phyloP scores from a whole-genome alignment of 2,888 invertebrate genomes.

The Isoperla grammatica region DNA sequence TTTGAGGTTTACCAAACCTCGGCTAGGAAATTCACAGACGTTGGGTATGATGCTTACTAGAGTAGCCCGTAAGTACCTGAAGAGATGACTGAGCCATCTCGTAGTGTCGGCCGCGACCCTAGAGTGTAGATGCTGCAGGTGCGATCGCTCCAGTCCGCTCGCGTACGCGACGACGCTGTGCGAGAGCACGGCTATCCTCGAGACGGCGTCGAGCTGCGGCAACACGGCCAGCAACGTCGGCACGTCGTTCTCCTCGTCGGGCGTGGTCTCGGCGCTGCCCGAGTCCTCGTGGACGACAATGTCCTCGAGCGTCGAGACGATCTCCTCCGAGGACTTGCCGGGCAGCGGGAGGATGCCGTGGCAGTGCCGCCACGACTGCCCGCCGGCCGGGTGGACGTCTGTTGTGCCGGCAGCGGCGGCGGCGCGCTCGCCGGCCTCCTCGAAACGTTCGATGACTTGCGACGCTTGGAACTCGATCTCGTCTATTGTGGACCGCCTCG shows the following conservation, averaged over 20 bases:
- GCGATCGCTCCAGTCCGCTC: conserved; percentile 71
- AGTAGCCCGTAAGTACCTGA: too few relatives aligned
- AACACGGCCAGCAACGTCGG: conserved; percentile 37
- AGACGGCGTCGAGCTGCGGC: conserved; percentile 43
- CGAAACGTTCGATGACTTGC: conserved; percentile 63
- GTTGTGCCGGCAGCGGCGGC: conserved; percentile 41
- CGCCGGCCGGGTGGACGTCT: conserved; percentile 14
- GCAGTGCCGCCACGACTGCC: conserved; percentile 31
- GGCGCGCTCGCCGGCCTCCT: conserved; percentile 53
- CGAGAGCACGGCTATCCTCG: conserved; percentile 66
- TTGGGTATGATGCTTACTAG: too few relatives aligned
- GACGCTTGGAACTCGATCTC: conserved; percentile 64
- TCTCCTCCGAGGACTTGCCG: conserved; percentile 47
- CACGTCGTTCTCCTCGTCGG: conserved; percentile 25
- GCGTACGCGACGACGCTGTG: conserved; percentile 84
- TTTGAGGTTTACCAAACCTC: too few relatives aligned
- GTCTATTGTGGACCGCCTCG: conserved; percentile 34
- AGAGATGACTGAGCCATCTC: conserved; percentile 52
- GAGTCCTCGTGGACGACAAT: conserved; percentile 42
- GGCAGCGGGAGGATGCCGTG: conserved; percentile 31
- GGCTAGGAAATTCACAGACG: too few relatives aligned
- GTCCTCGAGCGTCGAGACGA: conserved; percentile 53
- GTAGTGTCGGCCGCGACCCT: conserved; percentile 75
- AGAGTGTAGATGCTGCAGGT: conserved; percentile 62
- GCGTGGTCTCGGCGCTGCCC: conserved; percentile 16